Base-by-base conservation (phyloP, 30 jellyfish, hydroid and myxozoan species). In the Cassiopea andromeda region DNA sequence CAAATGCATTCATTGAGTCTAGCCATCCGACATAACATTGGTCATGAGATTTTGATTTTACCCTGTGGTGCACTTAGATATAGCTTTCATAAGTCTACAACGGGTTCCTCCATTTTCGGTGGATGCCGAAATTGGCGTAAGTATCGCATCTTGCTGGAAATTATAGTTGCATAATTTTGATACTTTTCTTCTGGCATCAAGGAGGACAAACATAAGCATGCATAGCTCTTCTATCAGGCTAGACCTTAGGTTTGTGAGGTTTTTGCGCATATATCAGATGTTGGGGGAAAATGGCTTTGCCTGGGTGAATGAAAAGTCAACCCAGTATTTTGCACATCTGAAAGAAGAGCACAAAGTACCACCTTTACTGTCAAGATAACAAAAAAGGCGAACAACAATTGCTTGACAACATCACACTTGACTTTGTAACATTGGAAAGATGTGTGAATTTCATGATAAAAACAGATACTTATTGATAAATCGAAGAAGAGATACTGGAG, bases 381-480 rank as follows among this genome's bases (percentile, higher is more conserved):
- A 54, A 54, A 10, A 6, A 68, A 82, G 85, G 18, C 15, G 67
- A 67, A 44, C 83, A 64, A 43, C 85, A 82, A 82, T 19, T 85
- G 67, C 74, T 82, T 2, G 91, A 82, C 38, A 64, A 82, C 85
- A 61, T 67, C 91, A 82, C 44, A 82, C 91, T 12, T 85, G 85
- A 7, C 73, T 81, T 9, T 9, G 89, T 46, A 81, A 44, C 60
- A n/a, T 81, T 61, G 89, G 64, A 46, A 84, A 81, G 46, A 66
- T 46, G 7, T 82, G 91, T 48, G 91, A 82, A 67, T 82, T 82
- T 67, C 91, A 61, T 68, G 72, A 82, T 70, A 49, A 6, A 19
- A 84, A 64, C 1, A 61, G 64, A 44, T 85, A 82, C 8, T 78
- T 54, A 78, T 45, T 10, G 79, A 27, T 27, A 27, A 67, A 82